Conservation (phyloP, 2,113 vertebrate species). For the Megaceryle maxima region DNA sequence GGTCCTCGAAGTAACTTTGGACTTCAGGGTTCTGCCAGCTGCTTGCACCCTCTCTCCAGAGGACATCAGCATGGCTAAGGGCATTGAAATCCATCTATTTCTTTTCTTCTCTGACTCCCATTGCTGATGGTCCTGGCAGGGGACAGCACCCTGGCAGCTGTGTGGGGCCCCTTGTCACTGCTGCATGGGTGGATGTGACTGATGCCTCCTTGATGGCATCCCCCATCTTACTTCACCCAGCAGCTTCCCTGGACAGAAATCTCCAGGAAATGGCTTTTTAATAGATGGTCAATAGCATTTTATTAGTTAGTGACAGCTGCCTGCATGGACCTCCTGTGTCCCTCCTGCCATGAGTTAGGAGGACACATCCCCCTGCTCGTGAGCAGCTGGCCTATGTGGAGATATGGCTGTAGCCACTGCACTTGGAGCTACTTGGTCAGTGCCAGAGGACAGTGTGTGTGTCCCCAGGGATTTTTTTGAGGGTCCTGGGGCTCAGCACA, state of each 20-base stretch:
- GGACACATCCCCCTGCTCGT: rapidly evolving
- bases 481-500: not conserved
- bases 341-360: rapidly evolving
- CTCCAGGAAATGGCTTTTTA: constrained; percentile 36
- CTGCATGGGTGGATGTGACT: not conserved
- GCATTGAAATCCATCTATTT: rapidly evolving
- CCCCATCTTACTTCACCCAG: not conserved
- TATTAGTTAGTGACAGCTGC: not conserved
- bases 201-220: not conserved
- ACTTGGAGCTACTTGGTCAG: not conserved
- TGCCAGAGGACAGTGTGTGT: not conserved
- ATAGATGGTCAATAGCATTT: not conserved
- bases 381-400: not conserved
- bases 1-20: not conserved
- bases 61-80: not conserved
- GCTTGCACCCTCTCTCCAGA: not conserved
- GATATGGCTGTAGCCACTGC: not conserved
- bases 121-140: not conserved
- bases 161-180: not conserved
- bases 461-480: rapidly evolving
- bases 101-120: not conserved
- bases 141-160: not conserved
- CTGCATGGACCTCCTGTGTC: not conserved
- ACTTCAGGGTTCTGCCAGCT: not conserved
- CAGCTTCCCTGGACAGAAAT: not conserved